These are phyloP conservation scores for Ascidia mentula DNA, from an alignment of 23 tunicate genomes.

Conservation along the genomic window DNA sequence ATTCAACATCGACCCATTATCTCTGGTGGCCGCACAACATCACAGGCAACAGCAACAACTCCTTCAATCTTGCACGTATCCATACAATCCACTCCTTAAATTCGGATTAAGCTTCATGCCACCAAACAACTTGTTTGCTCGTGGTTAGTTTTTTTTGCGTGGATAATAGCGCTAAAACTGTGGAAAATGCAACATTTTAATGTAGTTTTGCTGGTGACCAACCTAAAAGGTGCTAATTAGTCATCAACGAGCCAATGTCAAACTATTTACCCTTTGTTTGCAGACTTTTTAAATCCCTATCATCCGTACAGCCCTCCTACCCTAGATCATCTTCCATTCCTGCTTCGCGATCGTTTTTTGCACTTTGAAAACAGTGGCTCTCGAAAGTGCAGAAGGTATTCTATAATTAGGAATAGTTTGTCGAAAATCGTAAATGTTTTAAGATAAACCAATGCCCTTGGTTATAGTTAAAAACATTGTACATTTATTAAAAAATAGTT, in stretches of 20 bases:
- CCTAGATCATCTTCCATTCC: neutral
- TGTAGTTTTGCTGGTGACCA: too few relatives aligned
- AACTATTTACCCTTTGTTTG: too few relatives aligned
- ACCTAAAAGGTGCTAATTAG: too few relatives aligned
- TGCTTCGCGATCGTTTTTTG: slow-evolving; percentile 17
- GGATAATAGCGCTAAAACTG: too few relatives aligned
- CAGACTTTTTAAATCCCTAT: neutral
- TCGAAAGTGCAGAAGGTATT: slow-evolving; percentile 20
- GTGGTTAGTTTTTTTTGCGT: neutral
- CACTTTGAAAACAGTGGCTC: neutral
- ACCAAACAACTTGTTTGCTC: neutral
- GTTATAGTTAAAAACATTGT: too few relatives aligned
- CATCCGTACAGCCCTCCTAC: neutral
- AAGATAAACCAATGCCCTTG: too few relatives aligned
- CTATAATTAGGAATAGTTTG: neutral
- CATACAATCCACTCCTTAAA: neutral
- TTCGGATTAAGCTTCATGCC: neutral
- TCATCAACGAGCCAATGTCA: too few relatives aligned
- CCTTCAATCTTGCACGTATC: neutral
- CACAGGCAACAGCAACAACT: neutral
- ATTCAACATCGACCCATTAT: neutral
- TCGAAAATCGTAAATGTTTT: neutral
- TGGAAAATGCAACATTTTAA: too few relatives aligned
- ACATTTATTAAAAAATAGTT: neutral
- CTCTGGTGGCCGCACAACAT: neutral